These are phyloP conservation scores for Julus scandinavius DNA, from an alignment of 2,888 invertebrate species.

Conservation along the genomic window DNA sequence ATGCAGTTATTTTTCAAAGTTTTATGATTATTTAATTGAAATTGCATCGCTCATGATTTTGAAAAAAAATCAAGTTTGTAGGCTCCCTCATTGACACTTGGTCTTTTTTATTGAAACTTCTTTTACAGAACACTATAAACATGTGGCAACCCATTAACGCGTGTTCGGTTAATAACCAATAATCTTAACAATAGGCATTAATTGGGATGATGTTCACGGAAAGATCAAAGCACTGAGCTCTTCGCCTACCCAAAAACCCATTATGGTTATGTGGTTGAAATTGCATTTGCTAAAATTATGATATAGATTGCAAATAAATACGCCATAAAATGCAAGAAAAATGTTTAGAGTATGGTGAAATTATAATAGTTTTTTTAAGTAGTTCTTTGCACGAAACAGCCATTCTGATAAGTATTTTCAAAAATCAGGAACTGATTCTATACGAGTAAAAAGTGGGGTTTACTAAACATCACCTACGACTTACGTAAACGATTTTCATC, in stretches of 20 bases:
- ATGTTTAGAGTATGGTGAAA: neutral
- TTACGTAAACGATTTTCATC: no score
- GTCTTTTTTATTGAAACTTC: no score
- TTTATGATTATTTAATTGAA: neutral
- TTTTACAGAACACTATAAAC: neutral
- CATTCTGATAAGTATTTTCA: neutral
- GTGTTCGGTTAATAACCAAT: neutral
- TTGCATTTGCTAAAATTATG: neutral
- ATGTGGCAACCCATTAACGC: neutral
- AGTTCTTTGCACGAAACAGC: no score
- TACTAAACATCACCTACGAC: neutral
- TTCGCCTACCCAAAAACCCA: neutral
- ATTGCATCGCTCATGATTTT: neutral
- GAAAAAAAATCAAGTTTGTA: neutral
- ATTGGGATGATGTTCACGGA: neutral
- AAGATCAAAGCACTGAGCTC: neutral
- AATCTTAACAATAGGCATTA: neutral
- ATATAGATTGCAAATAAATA: neutral
- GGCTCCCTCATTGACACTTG: no score
- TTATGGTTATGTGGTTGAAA: neutral
- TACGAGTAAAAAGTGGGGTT: neutral
- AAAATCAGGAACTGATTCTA: neutral
- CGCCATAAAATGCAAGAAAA: neutral
- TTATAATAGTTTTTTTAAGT: neutral
- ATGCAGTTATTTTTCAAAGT: no score